These are phyloP conservation scores for Troilus luridus DNA, from an alignment of 2,888 invertebrate genomes.

Conservation along the genomic window DNA sequence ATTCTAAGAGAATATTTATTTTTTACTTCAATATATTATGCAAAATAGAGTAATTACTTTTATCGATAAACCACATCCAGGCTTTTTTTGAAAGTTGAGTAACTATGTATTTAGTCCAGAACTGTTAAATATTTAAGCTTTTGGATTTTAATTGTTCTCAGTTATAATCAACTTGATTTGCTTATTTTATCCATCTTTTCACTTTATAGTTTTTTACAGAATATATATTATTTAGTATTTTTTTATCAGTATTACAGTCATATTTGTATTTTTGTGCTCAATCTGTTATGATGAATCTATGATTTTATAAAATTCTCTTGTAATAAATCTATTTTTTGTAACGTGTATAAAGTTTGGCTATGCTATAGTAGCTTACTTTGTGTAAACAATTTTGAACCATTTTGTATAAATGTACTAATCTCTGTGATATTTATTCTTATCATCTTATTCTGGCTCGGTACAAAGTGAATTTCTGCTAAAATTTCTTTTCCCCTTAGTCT, in stretches of 20 bases:
- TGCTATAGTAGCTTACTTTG: neutral
- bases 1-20: neutral
- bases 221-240: neutral
- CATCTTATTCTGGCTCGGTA: neutral
- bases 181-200: neutral
- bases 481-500: neutral
- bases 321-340: neutral
- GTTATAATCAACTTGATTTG: neutral
- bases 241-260: conserved; percentile 21
- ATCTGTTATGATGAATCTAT: neutral
- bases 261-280: neutral
- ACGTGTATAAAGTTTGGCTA: neutral
- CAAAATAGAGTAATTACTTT: neutral
- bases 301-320: neutral
- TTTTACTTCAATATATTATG: neutral
- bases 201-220: neutral
- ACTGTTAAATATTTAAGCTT: neutral
- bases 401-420: neutral
- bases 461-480: neutral
- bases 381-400: neutral
- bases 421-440: conserved; percentile 26
- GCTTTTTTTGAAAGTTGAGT: neutral
- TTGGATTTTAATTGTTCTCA: neutral
- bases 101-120: neutral
- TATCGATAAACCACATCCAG: neutral